Evolutionary conservation across 1,140 invertebrate genomes (phyloP).

Genomic region (Tyrophagus putrescentiae): DNA sequence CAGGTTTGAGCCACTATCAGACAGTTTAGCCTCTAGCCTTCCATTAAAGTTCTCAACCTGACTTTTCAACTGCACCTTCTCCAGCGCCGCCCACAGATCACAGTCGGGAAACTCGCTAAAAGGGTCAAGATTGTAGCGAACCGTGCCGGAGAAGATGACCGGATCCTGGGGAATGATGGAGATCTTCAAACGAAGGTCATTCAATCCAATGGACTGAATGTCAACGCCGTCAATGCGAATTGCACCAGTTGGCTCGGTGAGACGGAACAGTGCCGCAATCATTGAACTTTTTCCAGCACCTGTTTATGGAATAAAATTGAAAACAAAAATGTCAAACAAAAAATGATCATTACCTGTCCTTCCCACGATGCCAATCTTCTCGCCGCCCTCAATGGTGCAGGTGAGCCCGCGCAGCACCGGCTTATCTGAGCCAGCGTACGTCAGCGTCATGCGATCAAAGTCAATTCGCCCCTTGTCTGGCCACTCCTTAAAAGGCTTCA

Average conservation of each 20-base stretch:
- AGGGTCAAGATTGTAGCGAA: constrained; percentile 38
- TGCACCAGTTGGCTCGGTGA: constrained; percentile 49
- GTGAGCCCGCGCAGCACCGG: constrained; percentile 38
- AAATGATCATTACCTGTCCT: too few relatives aligned
- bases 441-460: constrained; percentile 48
- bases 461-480: constrained; percentile 47
- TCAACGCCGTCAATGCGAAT: constrained; percentile 34
- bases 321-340: too few relatives aligned
- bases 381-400: constrained; percentile 28
- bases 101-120: constrained; percentile 27
- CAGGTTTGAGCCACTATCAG: constrained; percentile 46
- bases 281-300: constrained; percentile 83
- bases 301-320: too few relatives aligned
- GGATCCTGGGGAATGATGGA: constrained; percentile 49
- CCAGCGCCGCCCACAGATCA: constrained; percentile 30
- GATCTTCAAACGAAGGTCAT: constrained; percentile 23
- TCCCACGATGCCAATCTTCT: constrained; percentile 67
- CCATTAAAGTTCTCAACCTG: constrained; percentile 23
- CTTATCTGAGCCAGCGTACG: constrained; percentile 47
- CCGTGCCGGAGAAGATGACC: constrained; percentile 35
- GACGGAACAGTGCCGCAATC: constrained; percentile 60
- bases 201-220: constrained; percentile 28
- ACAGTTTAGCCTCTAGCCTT: constrained; percentile 29
- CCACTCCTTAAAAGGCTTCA: constrained; percentile 38
- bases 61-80: constrained; percentile 27